Base-by-base conservation (phyloP, 2,113 vertebrate genomes). In the Stercorarius parasiticus region DNA sequence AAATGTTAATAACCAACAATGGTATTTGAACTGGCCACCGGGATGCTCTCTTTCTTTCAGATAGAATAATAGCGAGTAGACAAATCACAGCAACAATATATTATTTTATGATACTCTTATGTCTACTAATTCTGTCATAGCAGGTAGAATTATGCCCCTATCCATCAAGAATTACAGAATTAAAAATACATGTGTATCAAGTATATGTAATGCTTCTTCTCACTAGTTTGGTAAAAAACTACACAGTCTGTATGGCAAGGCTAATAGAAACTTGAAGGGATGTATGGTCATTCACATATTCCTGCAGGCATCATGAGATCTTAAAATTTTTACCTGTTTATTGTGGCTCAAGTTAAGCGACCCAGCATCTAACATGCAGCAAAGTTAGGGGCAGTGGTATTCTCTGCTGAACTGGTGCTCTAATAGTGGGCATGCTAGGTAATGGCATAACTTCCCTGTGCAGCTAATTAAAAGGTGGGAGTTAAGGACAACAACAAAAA, bases 1-100 rank as follows among this genome's bases (percentile, higher is more conserved):
- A 55, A 74, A 67, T 36, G 1, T 43, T 56, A 62, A 55, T 42
- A 56, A 55, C 10, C 0, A 0, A 26, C 40, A 73, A 29, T 4
- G 65, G 12, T 22, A 66, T 40, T 53, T 49, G 38, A 50, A 30
- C 26, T 58, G 29, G 8, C 36, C 23, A 45, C 30, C 49, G 14
- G 22, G 20, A 50, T 69, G 52, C 9, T 34, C 53, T 61, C n/a
- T 1, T 0, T 61, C 22, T 49, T 38, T 11, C 22, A 74, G n/a
- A 56, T 3, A 67, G 22, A 69, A 53, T 15, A 15, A 65, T 6
- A n/a, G 4, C 5, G 18, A 49, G 3, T 56, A 38, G 5, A 26
- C 27, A 89, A 74, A 36, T 61, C 23, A 83, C 25, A 59, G 21
- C 8, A 78, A 69, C 11, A 32, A 30, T 30, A 11, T 40, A 32